These are phyloP conservation scores for Ariolimax columbianus DNA, from an alignment of 2,888 invertebrate species.

Conservation along the genomic window DNA sequence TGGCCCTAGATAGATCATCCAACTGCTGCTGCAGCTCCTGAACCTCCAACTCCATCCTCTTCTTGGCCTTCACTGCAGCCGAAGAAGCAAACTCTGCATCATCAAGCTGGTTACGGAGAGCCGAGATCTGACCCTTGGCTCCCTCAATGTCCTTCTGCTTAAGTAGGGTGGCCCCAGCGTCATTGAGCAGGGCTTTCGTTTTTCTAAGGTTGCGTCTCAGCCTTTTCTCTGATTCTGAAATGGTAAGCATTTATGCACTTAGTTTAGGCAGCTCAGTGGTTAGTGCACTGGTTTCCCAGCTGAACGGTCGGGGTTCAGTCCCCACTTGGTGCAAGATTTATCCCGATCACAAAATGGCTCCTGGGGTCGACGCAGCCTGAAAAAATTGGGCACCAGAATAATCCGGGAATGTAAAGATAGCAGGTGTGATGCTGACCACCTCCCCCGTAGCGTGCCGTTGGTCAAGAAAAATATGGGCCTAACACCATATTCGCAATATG, in stretches of 20 bases:
- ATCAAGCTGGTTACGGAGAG: slow-evolving; percentile 91
- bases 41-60: slow-evolving; percentile 91
- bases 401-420: too few relatives aligned
- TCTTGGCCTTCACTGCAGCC: slow-evolving; percentile 90
- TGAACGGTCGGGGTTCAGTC: too few relatives aligned
- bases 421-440: too few relatives aligned
- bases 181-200: slow-evolving; percentile 92
- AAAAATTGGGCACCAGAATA: too few relatives aligned
- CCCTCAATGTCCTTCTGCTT: slow-evolving; percentile 91
- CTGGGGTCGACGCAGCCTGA: too few relatives aligned
- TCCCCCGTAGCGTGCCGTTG: too few relatives aligned
- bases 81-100: slow-evolving; percentile 92
- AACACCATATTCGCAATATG: too few relatives aligned
- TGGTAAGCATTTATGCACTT: neutral
- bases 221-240: slow-evolving; percentile 74
- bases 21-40: slow-evolving; percentile 89
- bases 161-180: slow-evolving; percentile 94
- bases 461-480: too few relatives aligned
- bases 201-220: slow-evolving; percentile 91
- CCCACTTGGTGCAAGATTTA: too few relatives aligned
- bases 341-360: too few relatives aligned
- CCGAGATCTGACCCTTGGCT: slow-evolving; percentile 87
- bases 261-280: too few relatives aligned
- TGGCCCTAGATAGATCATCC: slow-evolving; percentile 87
- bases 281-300: too few relatives aligned